Percentiles rank a stretch among this genome's conserved stretches.
These are phyloP conservation scores for Menidia menidia DNA, from an alignment of 2,797 vertebrate genomes.

Conservation along the genomic window DNA sequence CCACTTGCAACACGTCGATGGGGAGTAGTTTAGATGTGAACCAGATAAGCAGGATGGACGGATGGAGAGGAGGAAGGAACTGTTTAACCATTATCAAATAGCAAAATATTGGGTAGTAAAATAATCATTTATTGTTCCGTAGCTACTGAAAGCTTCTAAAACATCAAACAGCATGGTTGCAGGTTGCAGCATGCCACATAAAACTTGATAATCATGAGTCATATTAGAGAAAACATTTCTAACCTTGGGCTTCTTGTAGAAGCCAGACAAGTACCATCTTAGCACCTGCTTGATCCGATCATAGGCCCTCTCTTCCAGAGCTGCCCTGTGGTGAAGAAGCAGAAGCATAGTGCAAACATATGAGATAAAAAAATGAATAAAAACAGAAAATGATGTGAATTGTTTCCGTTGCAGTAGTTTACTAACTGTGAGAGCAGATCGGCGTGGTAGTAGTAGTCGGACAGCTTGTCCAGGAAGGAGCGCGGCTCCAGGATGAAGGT, in stretches of 20 bases:
- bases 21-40: background rate
- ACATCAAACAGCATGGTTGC: background rate
- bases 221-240: constrained; percentile 1
- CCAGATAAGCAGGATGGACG: background rate
- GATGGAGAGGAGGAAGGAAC: background rate
- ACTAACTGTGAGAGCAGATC: constrained; percentile 95
- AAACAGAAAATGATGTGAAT: too few species aligned
- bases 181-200: background rate
- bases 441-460: constrained; percentile 95
- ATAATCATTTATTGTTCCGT: too few species aligned
- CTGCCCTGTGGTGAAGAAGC: constrained; percentile 72
- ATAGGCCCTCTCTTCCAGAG: constrained; percentile 88
- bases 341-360: background rate
- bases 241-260: constrained; percentile 99
- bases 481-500: constrained; percentile 97
- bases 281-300: constrained; percentile 93
- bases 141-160: background rate
- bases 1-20: background rate
- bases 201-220: background rate
- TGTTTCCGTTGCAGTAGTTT: background rate
- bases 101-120: background rate
- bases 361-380: background rate
- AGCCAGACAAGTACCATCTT: constrained; percentile 97
- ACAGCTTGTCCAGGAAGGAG: constrained; percentile 95
- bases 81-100: background rate